phyloP scores from a whole-genome alignment of 1,140 invertebrate species.

The Pygmarrhopalites habei region DNA sequence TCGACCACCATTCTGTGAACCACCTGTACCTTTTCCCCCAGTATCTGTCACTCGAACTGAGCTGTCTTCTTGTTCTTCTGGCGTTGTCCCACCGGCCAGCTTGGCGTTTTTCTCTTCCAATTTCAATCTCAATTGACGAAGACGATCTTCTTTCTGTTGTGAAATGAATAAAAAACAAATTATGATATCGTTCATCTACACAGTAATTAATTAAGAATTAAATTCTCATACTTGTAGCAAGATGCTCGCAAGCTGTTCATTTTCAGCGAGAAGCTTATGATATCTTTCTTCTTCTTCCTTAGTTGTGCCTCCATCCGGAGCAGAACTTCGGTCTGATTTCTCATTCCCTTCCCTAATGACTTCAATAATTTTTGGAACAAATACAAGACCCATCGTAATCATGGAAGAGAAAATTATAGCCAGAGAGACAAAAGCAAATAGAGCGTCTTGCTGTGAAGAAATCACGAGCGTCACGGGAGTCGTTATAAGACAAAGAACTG shows the following conservation, averaged over 20 bases:
- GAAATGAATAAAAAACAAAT: conserved; percentile 11
- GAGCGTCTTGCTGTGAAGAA: conserved; percentile 91
- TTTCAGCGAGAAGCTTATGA: conserved; percentile 86
- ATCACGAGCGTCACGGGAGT: conserved; percentile 95
- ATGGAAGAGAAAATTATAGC: conserved; percentile 95
- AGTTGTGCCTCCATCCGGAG: conserved; percentile 74
- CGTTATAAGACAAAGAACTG: conserved; percentile 92
- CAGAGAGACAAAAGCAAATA: conserved; percentile 90
- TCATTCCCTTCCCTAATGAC: conserved; percentile 43
- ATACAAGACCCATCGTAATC: conserved; percentile 80
- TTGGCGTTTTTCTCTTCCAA: conserved; percentile 63
- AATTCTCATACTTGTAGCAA: too few species aligned
- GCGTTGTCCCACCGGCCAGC: neutral
- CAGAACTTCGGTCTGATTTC: conserved; percentile 39
- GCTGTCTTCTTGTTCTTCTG: neutral
- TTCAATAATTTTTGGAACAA: conserved; percentile 41
- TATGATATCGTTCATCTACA: conserved; percentile 52
- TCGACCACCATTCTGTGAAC: conserved; percentile 42
- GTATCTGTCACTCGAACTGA: conserved; percentile 28
- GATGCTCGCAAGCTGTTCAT: conserved; percentile 90
- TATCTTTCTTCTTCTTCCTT: conserved; percentile 92
- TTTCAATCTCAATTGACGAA: conserved; percentile 66
- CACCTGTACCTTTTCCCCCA: conserved; percentile 41
- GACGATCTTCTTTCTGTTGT: conserved; percentile 78
- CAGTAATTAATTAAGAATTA: too few species aligned